phyloP scores from a whole-genome alignment of 1,140 invertebrate genomes.

The Stratiolaelaps scimitus region DNA sequence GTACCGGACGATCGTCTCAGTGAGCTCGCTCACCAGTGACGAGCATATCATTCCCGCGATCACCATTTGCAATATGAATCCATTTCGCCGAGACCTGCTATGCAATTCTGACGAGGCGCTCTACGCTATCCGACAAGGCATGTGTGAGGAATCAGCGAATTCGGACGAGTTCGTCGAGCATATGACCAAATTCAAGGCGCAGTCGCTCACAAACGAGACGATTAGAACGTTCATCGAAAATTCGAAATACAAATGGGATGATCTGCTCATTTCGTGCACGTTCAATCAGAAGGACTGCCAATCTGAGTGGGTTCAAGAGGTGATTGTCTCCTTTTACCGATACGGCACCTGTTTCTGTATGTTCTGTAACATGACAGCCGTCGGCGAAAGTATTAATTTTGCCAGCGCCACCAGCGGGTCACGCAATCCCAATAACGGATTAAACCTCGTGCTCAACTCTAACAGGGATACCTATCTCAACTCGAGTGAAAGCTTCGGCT shows the following conservation, averaged over 20 bases:
- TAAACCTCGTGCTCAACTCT: constrained; percentile 9
- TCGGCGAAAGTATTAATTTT: not conserved
- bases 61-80: constrained; percentile 17
- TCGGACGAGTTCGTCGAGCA: not conserved
- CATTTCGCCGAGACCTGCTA: not conserved
- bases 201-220: not conserved
- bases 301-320: not conserved
- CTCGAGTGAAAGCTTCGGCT: not conserved
- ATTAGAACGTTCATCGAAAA: not conserved
- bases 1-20: constrained; percentile 11
- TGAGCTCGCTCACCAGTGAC: not conserved
- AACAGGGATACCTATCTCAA: not conserved
- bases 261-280: not conserved
- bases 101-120: not conserved
- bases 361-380: not conserved
- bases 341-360: constrained; percentile 15
- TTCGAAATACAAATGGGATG: constrained; percentile 5
- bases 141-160: not conserved
- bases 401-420: not conserved
- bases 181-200: not conserved
- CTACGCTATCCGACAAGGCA: constrained; percentile 1
- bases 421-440: too few species aligned
- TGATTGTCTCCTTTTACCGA: not conserved
- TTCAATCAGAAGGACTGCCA: not conserved
- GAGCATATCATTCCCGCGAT: not conserved